Evolutionary conservation across 92 coral and sea anemone genomes (phyloP).

Genomic region (Porites lobata): DNA sequence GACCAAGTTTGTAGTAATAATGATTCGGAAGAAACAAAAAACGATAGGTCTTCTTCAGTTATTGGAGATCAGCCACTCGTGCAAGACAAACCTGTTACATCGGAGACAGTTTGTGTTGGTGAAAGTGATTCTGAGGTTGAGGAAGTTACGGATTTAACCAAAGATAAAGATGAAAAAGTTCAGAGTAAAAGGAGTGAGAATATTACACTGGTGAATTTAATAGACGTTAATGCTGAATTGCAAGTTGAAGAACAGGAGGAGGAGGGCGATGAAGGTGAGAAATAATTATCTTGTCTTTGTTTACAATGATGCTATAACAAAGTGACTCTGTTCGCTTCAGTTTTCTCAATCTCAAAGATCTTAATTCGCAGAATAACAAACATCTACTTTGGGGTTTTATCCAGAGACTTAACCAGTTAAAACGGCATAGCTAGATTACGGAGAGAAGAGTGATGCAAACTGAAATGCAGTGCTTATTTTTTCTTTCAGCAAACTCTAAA

Average conservation of each 20-base stretch:
- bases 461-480: not conserved
- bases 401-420: too few species aligned
- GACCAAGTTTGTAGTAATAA: not conserved
- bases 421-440: too few species aligned
- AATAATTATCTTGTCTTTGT: not conserved
- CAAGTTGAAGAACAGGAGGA: not conserved
- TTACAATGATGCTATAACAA: not conserved
- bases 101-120: not conserved
- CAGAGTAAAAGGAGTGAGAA: not conserved
- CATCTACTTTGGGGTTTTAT: not conserved
- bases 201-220: not conserved
- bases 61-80: not conserved
- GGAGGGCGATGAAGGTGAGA: not conserved
- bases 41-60: not conserved
- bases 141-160: not conserved
- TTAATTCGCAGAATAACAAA: not conserved
- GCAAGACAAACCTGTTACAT: not conserved
- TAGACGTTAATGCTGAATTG: not conserved
- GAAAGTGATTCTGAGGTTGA: constrained; percentile 47
- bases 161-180: not conserved
- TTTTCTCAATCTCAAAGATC: not conserved
- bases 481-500: not conserved
- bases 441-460: not conserved
- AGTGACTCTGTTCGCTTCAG: too few species aligned
- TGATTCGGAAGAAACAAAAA: constrained; percentile 13